Conservation (phyloP, 1,140 invertebrate species). For the Brachionus plicatilis region DNA sequence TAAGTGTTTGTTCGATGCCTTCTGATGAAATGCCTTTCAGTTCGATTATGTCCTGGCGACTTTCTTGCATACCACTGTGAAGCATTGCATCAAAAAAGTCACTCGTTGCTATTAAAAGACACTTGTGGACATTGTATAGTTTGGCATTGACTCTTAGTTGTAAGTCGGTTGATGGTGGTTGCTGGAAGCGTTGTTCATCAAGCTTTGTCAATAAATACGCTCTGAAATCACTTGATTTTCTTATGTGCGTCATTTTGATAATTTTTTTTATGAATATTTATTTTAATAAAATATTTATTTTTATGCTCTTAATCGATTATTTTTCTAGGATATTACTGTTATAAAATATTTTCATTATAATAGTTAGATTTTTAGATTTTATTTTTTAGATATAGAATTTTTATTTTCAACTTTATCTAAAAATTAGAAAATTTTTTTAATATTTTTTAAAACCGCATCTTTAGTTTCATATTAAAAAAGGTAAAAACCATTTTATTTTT, state of each 20-base stretch:
- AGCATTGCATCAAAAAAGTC: conserved; percentile 39
- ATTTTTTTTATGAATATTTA: neutral
- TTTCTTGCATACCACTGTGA: conserved; percentile 30
- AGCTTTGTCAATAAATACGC: neutral
- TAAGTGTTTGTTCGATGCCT: conserved; percentile 47
- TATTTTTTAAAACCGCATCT: too few relatives aligned
- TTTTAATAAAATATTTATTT: neutral
- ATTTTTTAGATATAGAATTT: too few relatives aligned
- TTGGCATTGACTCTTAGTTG: neutral
- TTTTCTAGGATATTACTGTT: neutral
- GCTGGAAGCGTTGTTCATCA: conserved; percentile 16
- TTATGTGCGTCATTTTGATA: neutral
- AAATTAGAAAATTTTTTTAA: too few relatives aligned
- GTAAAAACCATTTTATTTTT: too few relatives aligned
- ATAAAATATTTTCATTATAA: neutral
- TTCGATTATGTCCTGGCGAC: conserved; percentile 46
- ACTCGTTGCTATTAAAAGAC: neutral
- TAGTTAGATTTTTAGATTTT: too few relatives aligned
- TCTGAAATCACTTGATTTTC: neutral
- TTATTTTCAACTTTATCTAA: too few relatives aligned
- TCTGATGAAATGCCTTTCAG: conserved; percentile 49
- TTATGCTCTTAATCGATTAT: neutral
- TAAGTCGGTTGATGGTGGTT: neutral
- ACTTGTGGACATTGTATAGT: conserved; percentile 34
- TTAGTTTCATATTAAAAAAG: too few relatives aligned